Conservation (phyloP, 2,113 vertebrate genomes). For the Rhadina sibilatrix region DNA sequence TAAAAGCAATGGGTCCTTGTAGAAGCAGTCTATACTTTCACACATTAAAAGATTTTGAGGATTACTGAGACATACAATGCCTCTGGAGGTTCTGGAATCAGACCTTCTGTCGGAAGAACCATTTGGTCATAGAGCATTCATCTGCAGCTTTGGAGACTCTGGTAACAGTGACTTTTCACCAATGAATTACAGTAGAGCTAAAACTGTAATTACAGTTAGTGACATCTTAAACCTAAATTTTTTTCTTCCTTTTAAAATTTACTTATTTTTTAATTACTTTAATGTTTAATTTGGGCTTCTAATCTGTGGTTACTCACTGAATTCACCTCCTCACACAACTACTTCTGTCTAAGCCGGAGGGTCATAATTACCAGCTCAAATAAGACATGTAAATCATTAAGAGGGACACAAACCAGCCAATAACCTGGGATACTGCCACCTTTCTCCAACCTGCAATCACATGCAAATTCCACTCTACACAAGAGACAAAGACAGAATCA, state of each 20-base stretch:
- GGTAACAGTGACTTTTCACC: neutral
- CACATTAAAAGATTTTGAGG: neutral
- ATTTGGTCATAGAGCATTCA: neutral
- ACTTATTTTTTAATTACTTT: neutral
- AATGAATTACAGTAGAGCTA: neutral
- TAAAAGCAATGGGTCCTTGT: neutral
- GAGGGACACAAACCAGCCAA: neutral
- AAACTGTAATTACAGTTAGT: neutral
- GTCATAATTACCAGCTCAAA: neutral
- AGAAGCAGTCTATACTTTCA: neutral
- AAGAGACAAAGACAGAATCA: neutral
- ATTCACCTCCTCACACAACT: neutral
- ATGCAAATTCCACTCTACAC: neutral
- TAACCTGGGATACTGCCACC: neutral
- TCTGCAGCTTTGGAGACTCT: neutral
- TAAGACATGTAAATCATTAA: neutral
- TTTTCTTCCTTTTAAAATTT: neutral
- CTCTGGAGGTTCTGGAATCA: neutral
- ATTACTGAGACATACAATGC: neutral
- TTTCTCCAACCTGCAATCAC: neutral
- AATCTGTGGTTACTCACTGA: neutral
- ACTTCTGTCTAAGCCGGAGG: neutral
- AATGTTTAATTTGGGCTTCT: neutral
- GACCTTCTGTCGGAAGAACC: neutral
- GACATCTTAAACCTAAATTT: neutral